Evolutionary conservation across 2,888 invertebrate genomes (phyloP).

Genomic region (Teleiodes luculella): DNA sequence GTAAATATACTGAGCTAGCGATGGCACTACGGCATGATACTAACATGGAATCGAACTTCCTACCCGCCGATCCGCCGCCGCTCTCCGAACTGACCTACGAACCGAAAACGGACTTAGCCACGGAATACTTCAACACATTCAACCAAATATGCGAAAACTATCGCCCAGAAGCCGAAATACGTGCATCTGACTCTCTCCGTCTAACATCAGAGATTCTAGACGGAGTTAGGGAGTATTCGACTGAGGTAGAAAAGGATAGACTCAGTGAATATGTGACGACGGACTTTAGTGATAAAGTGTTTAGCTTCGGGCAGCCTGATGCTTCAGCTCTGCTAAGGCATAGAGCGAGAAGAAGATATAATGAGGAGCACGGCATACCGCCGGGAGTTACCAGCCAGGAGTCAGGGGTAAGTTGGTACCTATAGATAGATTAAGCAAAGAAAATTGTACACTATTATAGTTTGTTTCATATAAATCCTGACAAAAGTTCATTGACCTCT

Average conservation of each 20-base stretch:
- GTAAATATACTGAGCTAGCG: background rate
- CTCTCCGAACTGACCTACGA: constrained; percentile 58
- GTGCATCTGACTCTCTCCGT: constrained; percentile 33
- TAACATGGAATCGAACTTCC: constrained; percentile 69
- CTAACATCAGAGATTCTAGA: constrained; percentile 62
- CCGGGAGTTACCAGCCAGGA: constrained; percentile 69
- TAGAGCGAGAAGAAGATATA: constrained; percentile 62
- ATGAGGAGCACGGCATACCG: constrained; percentile 65
- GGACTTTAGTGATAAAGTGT: constrained; percentile 42
- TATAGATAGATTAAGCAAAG: too few relatives aligned
- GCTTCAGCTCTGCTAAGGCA: constrained; percentile 75
- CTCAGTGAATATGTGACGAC: constrained; percentile 31
- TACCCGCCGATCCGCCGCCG: constrained; percentile 79
- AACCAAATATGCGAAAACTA: constrained; percentile 70
- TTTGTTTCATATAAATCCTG: too few relatives aligned
- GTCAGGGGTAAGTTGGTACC: constrained; percentile 71
- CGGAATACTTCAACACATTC: constrained; percentile 71
- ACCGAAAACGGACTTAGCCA: constrained; percentile 57
- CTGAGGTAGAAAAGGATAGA: constrained; percentile 19
- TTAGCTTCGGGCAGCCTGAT: constrained; percentile 80
- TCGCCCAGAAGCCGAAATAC: constrained; percentile 53
- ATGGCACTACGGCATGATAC: constrained; percentile 63
- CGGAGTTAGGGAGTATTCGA: constrained; percentile 47
- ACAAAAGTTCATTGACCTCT: too few relatives aligned
- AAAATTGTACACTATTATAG: too few relatives aligned